phyloP scores from a whole-genome alignment of 2,113 vertebrate genomes.

The Pseudorasbora parva region DNA sequence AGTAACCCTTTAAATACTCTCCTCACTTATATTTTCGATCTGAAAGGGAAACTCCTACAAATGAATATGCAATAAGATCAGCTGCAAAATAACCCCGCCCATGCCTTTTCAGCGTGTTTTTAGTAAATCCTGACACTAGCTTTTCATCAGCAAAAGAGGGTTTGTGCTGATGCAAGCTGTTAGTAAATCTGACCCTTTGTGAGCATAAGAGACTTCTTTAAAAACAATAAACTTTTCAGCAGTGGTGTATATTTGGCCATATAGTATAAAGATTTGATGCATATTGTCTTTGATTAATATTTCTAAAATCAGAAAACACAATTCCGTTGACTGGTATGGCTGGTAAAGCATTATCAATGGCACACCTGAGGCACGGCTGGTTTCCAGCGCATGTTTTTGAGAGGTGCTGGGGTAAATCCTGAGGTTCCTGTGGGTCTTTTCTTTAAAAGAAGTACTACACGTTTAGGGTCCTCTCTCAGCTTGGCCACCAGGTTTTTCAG shows the following conservation, averaged over 20 bases:
- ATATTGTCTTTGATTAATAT: neutral
- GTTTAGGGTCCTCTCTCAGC: conserved; percentile 84
- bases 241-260: neutral
- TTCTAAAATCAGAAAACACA: neutral
- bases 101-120: too few relatives aligned
- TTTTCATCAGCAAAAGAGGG: too few relatives aligned
- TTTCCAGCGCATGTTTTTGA: conserved; percentile 95
- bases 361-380: conserved; percentile 89
- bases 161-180: too few relatives aligned
- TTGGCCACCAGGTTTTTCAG: conserved; percentile 91
- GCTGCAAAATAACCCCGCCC: too few relatives aligned
- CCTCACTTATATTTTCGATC: too few relatives aligned
- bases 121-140: too few relatives aligned
- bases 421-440: conserved; percentile 86
- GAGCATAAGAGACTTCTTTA: too few relatives aligned
- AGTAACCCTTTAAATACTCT: too few relatives aligned
- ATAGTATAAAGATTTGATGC: neutral
- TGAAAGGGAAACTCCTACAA: too few relatives aligned
- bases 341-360: neutral
- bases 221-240: too few relatives aligned
- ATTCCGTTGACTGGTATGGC: conserved; percentile 4
- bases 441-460: conserved; percentile 85
- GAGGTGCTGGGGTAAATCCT: conserved; percentile 83
- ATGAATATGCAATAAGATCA: too few relatives aligned
- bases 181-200: too few relatives aligned